phyloP scores from a whole-genome alignment of 1,140 invertebrate species.

The Rhizoglyphus robini region DNA sequence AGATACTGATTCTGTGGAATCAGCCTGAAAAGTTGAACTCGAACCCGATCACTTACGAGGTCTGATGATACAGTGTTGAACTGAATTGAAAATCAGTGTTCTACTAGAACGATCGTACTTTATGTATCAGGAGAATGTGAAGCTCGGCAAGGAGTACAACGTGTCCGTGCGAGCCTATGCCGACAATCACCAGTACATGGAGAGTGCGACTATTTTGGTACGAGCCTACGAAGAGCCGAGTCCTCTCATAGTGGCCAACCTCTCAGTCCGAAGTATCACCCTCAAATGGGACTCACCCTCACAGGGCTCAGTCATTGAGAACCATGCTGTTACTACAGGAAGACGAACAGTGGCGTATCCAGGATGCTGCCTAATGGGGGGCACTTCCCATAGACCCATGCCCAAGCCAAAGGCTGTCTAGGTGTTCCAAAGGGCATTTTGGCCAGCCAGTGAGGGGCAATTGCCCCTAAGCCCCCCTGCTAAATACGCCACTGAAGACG shows the following conservation, averaged over 20 bases:
- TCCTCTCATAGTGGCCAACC: background rate
- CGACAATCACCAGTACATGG: conserved; percentile 1
- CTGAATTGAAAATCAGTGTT: conserved; percentile 20
- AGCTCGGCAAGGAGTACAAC: conserved; percentile 4
- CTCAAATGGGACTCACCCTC: conserved; percentile 1
- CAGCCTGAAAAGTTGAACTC: conserved; percentile 50
- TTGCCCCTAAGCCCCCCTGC: background rate
- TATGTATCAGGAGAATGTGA: background rate
- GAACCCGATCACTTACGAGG: conserved; percentile 54
- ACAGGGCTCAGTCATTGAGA: background rate
- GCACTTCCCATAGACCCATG: too few relatives aligned
- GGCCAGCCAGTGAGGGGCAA: too few relatives aligned
- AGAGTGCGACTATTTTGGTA: background rate
- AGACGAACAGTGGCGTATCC: background rate
- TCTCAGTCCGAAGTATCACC: background rate
- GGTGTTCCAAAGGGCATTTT: too few relatives aligned
- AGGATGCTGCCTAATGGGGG: too few relatives aligned
- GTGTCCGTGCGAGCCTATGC: conserved; percentile 46
- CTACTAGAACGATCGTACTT: conserved; percentile 1
- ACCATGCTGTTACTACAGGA: background rate
- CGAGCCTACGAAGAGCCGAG: background rate
- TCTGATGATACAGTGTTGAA: conserved; percentile 49
- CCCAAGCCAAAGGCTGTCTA: too few relatives aligned
- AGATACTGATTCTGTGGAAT: conserved; percentile 55
- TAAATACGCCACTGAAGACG: conserved; percentile 46